Percentiles rank a stretch among this genome's conserved stretches.
Conservation (phyloP, 2,113 vertebrate species). For the Narcine bancroftii region DNA sequence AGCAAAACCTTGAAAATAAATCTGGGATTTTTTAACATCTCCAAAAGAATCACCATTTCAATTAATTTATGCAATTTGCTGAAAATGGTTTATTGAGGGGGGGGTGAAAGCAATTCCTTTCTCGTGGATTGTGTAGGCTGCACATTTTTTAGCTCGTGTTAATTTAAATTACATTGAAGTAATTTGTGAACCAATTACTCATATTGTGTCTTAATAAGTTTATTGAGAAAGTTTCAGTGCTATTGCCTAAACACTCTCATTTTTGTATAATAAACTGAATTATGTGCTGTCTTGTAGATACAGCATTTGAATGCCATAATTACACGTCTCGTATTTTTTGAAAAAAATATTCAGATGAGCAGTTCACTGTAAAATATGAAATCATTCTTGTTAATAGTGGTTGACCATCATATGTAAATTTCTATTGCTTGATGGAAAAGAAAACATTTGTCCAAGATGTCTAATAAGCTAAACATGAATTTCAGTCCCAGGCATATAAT, state of each 20-base stretch:
- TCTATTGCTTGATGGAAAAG: slow-evolving; percentile 35
- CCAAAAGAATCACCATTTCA: no score
- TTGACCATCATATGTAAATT: slow-evolving; percentile 33
- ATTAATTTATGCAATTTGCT: slow-evolving; percentile 53
- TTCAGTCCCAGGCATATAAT: slow-evolving; percentile 19
- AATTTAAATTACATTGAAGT: slow-evolving; percentile 34
- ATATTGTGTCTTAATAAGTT: slow-evolving; percentile 14
- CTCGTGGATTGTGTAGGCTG: slow-evolving; percentile 8
- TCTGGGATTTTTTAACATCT: slow-evolving; percentile 35
- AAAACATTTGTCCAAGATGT: slow-evolving; percentile 26
- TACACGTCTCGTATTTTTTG: not conserved
- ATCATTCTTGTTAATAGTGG: slow-evolving; percentile 34
- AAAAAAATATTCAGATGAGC: not conserved
- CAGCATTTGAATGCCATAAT: slow-evolving; percentile 12
- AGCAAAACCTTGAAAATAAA: slow-evolving; percentile 75
- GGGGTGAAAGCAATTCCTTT: not conserved
- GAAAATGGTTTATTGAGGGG: slow-evolving; percentile 27
- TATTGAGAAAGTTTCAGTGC: not conserved
- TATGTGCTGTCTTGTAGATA: not conserved
- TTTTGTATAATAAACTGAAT: slow-evolving; percentile 25
- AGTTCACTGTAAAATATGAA: slow-evolving; percentile 35
- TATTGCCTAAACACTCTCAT: not conserved
- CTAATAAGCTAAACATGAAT: slow-evolving; percentile 32
- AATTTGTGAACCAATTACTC: slow-evolving; percentile 25
- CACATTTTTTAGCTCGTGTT: slow-evolving; percentile 24